Evolutionary conservation across 2,888 invertebrate species (phyloP).

Genomic region (Zygaena filipendulae): DNA sequence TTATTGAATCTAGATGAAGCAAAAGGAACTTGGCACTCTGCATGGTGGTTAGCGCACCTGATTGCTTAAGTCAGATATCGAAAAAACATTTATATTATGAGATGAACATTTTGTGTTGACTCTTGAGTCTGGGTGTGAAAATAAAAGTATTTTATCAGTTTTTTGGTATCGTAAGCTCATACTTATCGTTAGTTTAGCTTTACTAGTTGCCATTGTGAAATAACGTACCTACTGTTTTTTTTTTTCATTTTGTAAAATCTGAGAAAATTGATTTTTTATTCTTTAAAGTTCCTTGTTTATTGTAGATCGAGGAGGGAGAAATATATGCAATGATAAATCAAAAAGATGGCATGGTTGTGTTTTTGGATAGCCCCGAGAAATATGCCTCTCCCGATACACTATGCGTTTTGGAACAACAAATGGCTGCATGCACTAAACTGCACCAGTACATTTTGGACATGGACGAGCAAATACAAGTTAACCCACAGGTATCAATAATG

Average conservation of each 20-base stretch:
- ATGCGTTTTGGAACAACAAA: constrained; percentile 85
- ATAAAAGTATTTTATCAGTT: too few relatives aligned
- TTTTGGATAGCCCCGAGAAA: constrained; percentile 95
- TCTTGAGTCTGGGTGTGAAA: too few relatives aligned
- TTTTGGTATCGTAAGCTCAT: too few relatives aligned
- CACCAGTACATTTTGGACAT: constrained; percentile 90
- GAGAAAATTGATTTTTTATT: not conserved
- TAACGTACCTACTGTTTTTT: too few relatives aligned
- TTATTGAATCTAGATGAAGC: too few relatives aligned
- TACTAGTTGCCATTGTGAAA: too few relatives aligned
- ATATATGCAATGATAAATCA: constrained; percentile 97
- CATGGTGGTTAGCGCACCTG: too few relatives aligned
- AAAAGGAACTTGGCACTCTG: too few relatives aligned
- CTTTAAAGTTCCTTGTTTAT: constrained; percentile 6
- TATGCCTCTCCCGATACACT: constrained; percentile 92
- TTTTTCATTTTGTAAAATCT: not conserved
- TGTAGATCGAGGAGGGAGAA: constrained; percentile 94
- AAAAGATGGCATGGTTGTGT: constrained; percentile 98
- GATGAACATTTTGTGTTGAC: too few relatives aligned
- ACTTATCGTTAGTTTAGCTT: too few relatives aligned
- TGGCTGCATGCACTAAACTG: constrained; percentile 86
- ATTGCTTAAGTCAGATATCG: too few relatives aligned
- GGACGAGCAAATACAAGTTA: constrained; percentile 95
- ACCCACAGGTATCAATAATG: constrained; percentile 86
- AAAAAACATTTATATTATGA: too few relatives aligned